These are phyloP conservation scores for Dolichomitus sp. DNA, from an alignment of 2,888 invertebrate genomes.

Conservation along the genomic window DNA sequence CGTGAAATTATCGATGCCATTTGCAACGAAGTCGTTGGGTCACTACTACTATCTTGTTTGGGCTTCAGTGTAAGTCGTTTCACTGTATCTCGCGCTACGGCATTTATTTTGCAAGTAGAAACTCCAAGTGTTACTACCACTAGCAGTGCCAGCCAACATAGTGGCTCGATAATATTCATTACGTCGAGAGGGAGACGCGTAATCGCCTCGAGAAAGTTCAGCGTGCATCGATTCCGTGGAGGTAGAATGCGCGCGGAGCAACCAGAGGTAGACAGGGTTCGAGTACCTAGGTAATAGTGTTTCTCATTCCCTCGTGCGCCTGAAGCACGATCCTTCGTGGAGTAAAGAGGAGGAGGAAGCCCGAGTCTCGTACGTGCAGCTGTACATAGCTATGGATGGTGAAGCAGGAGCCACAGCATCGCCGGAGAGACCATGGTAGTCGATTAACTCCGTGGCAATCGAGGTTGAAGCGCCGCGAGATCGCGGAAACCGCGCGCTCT, in stretches of 20 bases:
- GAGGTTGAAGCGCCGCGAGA: conserved; percentile 51
- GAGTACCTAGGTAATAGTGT: conserved; percentile 21
- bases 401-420: conserved; percentile 32
- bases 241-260: conserved; percentile 20
- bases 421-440: conserved; percentile 43
- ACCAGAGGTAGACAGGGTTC: conserved; percentile 8
- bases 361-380: conserved; percentile 24
- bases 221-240: conserved; percentile 60
- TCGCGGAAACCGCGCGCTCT: conserved; percentile 44
- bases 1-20: conserved; percentile 30
- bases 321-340: not conserved
- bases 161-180: conserved; percentile 63
- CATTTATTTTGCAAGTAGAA: conserved; percentile 44
- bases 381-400: conserved; percentile 7
- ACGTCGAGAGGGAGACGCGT: conserved; percentile 59
- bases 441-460: conserved; percentile 63
- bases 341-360: conserved; percentile 13
- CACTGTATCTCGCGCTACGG: not conserved
- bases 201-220: conserved; percentile 66
- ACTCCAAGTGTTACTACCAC: conserved; percentile 14
- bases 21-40: conserved; percentile 21
- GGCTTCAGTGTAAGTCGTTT: not conserved
- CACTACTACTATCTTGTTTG: not conserved
- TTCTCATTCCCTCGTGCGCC: conserved; percentile 9
- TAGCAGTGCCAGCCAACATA: not conserved